Percentiles rank a stretch among this genome's conserved stretches.
Conservation (phyloP, 2,888 invertebrate genomes). For the Hirtodrosophila duncani region DNA sequence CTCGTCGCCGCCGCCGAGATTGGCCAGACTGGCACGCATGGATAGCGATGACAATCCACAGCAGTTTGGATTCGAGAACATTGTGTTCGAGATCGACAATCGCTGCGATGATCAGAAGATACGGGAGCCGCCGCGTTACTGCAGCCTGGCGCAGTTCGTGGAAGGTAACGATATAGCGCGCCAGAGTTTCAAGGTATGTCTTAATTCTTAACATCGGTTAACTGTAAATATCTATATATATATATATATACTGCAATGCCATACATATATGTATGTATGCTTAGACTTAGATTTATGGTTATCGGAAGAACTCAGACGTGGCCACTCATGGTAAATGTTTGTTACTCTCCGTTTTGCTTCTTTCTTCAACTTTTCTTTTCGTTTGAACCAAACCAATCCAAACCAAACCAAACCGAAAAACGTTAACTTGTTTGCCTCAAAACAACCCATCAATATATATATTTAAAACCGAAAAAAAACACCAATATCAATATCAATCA, state of each 20-base stretch:
- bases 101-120: conserved; percentile 79
- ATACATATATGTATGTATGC: conserved; percentile 21
- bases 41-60: conserved; percentile 77
- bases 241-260: conserved; percentile 22
- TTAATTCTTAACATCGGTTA: background rate
- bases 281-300: conserved; percentile 48
- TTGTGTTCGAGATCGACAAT: conserved; percentile 82
- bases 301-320: conserved; percentile 51
- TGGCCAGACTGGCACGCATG: conserved; percentile 79
- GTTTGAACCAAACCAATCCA: conserved; percentile 25
- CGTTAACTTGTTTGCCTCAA: conserved; percentile 44
- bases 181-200: conserved; percentile 83
- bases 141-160: conserved; percentile 89
- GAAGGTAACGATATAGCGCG: conserved; percentile 91
- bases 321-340: conserved; percentile 72
- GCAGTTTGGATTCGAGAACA: conserved; percentile 86
- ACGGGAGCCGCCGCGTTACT: conserved; percentile 83
- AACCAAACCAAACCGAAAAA: conserved; percentile 31
- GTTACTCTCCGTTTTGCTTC: conserved; percentile 71
- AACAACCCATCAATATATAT: conserved; percentile 25
- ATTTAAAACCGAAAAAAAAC: conserved; percentile 25
- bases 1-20: conserved; percentile 76
- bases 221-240: conserved; percentile 18
- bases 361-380: conserved; percentile 60
- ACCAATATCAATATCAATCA: conserved; percentile 14